Conservation (phyloP, 2,797 vertebrate genomes). For the Tamandua tetradactyla region DNA sequence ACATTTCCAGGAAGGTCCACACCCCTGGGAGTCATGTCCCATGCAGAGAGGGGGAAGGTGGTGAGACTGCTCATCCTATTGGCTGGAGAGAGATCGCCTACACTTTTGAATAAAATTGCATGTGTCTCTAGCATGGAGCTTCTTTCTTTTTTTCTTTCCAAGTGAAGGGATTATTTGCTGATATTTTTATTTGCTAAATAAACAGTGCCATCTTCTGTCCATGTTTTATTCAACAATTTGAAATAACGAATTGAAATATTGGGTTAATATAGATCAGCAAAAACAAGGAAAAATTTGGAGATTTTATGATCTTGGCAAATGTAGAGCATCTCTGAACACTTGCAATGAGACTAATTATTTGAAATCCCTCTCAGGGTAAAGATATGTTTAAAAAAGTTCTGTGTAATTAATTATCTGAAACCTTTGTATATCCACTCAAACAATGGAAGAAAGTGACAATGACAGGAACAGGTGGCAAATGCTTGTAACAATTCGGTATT, state of each 20-base stretch:
- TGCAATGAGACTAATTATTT: slow-evolving; percentile 65
- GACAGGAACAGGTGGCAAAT: not conserved
- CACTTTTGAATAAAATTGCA: not conserved
- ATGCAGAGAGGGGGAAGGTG: too few species aligned
- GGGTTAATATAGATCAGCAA: slow-evolving; percentile 27
- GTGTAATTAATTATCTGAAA: slow-evolving; percentile 56
- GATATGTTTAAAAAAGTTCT: slow-evolving; percentile 43
- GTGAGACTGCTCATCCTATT: too few species aligned
- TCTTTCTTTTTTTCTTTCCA: not conserved
- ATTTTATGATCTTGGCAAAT: slow-evolving; percentile 34
- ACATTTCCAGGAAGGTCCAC: too few species aligned
- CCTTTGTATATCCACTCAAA: slow-evolving; percentile 34
- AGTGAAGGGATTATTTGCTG: not conserved
- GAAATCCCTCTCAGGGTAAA: slow-evolving; percentile 39
- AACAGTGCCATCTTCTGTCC: slow-evolving; percentile 77
- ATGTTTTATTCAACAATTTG: slow-evolving; percentile 54
- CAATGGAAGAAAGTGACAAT: not conserved
- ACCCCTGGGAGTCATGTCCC: too few species aligned
- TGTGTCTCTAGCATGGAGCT: not conserved
- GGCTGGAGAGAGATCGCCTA: too few species aligned
- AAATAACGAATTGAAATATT: slow-evolving; percentile 30
- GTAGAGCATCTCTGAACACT: slow-evolving; percentile 46
- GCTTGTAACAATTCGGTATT: not conserved
- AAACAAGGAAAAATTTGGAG: slow-evolving; percentile 49
- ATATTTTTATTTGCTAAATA: slow-evolving; percentile 45